Percentiles rank a stretch among this genome's conserved stretches.
These are phyloP conservation scores for Magallana angulata DNA, from an alignment of 1,140 invertebrate species.

Conservation along the genomic window DNA sequence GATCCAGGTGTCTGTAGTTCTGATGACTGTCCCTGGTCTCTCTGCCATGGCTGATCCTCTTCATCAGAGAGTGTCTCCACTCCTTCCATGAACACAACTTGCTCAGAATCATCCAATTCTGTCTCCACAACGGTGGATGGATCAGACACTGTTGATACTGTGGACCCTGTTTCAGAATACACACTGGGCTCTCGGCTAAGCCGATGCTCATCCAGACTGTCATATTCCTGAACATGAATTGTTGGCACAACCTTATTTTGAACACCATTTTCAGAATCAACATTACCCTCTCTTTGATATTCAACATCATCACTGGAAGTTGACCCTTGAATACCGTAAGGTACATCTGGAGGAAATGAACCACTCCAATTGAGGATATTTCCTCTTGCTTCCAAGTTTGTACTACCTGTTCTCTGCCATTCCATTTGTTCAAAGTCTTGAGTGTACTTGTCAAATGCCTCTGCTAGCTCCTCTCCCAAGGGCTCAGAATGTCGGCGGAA, in stretches of 20 bases:
- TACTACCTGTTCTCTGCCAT: not conserved
- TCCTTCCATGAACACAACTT: not conserved
- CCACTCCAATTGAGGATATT: not conserved
- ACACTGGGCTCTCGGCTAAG: not conserved
- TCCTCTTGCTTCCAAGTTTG: not conserved
- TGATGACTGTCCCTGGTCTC: not conserved
- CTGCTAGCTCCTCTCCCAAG: constrained; percentile 61
- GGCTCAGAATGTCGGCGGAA: constrained; percentile 66
- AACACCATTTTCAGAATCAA: constrained; percentile 31
- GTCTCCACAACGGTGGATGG: not conserved
- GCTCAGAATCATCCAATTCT: not conserved
- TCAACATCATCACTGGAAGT: constrained; percentile 7
- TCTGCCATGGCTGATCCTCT: not conserved
- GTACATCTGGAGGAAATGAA: not conserved
- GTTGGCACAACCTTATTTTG: not conserved
- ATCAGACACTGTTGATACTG: constrained; percentile 3
- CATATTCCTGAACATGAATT: constrained; percentile 33
- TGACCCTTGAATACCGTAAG: not conserved
- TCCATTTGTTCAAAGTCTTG: constrained; percentile 55
- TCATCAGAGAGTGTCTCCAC: constrained; percentile 16
- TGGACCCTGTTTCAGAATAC: constrained; percentile 28
- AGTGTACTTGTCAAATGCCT: constrained; percentile 63
- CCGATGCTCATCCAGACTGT: not conserved
- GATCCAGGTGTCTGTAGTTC: not conserved
- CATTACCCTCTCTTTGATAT: not conserved